Percentiles rank a stretch among this genome's conserved stretches.
Conservation (phyloP, 1,140 invertebrate genomes). For the Drosophila obscura region DNA sequence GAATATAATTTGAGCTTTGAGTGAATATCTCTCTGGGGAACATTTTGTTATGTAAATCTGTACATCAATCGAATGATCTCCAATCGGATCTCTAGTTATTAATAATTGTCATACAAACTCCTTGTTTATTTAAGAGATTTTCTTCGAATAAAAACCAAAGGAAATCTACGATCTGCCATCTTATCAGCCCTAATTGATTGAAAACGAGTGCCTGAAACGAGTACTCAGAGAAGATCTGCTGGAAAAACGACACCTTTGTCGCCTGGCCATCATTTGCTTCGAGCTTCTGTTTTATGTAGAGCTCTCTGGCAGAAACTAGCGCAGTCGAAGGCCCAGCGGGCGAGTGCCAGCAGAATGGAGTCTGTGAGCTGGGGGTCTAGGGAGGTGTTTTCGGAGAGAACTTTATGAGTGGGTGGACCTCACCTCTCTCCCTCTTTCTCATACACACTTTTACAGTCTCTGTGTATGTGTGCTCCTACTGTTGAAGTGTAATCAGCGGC, state of each 20-base stretch:
- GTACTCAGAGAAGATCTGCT: no score
- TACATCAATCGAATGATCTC: neutral
- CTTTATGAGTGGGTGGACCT: constrained; percentile 25
- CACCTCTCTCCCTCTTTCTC: neutral
- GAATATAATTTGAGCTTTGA: no score
- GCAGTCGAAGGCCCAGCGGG: constrained; percentile 76
- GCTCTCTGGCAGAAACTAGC: constrained; percentile 66
- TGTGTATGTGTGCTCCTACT: constrained; percentile 56
- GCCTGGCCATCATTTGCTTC: constrained; percentile 48
- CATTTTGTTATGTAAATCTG: neutral
- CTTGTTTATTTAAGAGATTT: no score
- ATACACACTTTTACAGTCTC: neutral
- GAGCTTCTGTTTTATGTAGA: constrained; percentile 18
- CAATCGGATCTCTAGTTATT: no score
- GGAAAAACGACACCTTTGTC: constrained; percentile 38
- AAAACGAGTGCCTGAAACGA: no score
- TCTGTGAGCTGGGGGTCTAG: neutral
- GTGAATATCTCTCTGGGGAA: neutral
- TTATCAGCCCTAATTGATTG: no score
- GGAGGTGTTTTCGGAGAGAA: constrained; percentile 23
- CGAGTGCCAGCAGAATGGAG: constrained; percentile 43
- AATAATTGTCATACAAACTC: neutral
- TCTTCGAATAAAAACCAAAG: no score
- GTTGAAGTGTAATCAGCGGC: constrained; percentile 81
- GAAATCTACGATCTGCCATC: no score